A percentile compares a stretch with the other conserved stretches of the same genome.
Conservation (phyloP, 2,113 vertebrate genomes). For the Struthio camelus region DNA sequence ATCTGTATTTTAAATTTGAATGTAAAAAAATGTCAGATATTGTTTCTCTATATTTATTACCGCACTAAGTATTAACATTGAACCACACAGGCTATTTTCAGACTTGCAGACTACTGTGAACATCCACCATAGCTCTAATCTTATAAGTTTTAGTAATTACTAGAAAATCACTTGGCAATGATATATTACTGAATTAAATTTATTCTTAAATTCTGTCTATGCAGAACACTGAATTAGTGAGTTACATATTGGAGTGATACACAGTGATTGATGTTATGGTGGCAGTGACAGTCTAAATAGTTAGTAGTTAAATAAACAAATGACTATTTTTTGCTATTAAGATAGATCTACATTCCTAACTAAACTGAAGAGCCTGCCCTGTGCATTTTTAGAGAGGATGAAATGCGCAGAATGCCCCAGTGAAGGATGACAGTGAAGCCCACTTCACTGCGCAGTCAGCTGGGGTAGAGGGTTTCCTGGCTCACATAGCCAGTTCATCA, state of each 20-base stretch:
- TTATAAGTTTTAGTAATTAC: background rate
- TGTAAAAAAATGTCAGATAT: background rate
- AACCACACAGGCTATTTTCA: background rate
- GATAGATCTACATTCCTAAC: background rate
- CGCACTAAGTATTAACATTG: background rate
- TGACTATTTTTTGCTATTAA: background rate
- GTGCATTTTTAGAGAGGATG: background rate
- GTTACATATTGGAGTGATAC: background rate
- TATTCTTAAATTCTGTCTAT: background rate
- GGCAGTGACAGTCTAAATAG: background rate
- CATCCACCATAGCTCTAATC: background rate
- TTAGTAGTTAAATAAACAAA: background rate
- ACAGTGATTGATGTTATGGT: background rate
- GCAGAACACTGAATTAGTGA: background rate
- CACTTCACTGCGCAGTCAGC: background rate
- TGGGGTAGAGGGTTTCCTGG: background rate
- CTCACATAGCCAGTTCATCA: background rate
- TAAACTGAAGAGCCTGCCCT: background rate
- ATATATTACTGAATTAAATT: background rate
- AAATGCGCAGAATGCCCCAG: background rate
- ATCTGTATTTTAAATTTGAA: background rate
- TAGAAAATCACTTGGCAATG: background rate
- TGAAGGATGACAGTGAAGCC: background rate
- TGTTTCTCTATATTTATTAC: background rate
- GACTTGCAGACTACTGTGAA: background rate